phyloP scores from a whole-genome alignment of 2,797 vertebrate species.

The Hydrophis major region DNA sequence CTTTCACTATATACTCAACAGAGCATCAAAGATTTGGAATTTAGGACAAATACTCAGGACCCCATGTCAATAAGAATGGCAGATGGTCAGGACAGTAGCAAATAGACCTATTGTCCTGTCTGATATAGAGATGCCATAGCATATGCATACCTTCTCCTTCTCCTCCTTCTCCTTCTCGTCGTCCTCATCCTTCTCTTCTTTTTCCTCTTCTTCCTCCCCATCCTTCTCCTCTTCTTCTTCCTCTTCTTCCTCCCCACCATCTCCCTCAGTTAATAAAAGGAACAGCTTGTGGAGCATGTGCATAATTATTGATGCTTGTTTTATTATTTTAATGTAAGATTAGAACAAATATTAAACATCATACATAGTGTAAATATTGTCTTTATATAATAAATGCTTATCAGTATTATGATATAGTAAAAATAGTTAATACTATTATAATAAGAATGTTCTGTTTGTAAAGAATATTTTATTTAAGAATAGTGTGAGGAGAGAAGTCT shows the following conservation, averaged over 20 bases:
- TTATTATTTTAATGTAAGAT: not conserved
- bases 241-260: not conserved
- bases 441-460: not conserved
- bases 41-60: not conserved
- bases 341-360: not conserved
- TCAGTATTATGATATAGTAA: not conserved
- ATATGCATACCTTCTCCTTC: not conserved
- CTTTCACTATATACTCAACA: not conserved
- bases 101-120: not conserved
- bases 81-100: not conserved
- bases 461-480: not conserved
- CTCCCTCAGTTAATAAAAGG: not conserved
- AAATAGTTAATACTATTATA: not conserved
- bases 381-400: not conserved
- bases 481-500: not conserved
- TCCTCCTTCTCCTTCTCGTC: not conserved
- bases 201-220: not conserved
- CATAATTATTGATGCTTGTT: not conserved
- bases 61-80: not conserved
- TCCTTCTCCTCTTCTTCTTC: not conserved
- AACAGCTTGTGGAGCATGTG: not conserved
- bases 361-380: not conserved
- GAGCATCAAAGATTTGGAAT: not conserved
- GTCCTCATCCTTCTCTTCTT: not conserved
- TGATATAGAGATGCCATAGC: not conserved